Conservation (phyloP, 2,797 vertebrate species). For the Chaetodon trifasciatus region DNA sequence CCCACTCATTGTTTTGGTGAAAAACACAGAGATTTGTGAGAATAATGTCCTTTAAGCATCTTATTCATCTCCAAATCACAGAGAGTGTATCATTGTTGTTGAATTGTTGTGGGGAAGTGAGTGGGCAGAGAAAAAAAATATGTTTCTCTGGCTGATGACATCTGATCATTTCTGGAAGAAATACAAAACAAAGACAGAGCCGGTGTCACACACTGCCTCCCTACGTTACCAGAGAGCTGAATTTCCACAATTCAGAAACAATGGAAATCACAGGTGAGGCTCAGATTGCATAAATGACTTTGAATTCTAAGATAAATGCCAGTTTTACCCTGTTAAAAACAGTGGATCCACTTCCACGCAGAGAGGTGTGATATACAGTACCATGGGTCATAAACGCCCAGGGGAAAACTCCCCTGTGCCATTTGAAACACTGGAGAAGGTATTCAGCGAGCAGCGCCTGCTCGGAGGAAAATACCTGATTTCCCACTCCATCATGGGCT, state of each 20-base stretch:
- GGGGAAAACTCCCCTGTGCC: slow-evolving; percentile 53
- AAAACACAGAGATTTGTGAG: slow-evolving; percentile 48
- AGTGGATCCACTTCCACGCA: slow-evolving; percentile 42
- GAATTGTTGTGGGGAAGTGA: slow-evolving; percentile 43
- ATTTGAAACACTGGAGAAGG: slow-evolving; percentile 56
- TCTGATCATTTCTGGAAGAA: slow-evolving; percentile 61
- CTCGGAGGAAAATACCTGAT: slow-evolving; percentile 67
- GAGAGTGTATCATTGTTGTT: slow-evolving; percentile 29
- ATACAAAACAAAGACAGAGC: slow-evolving; percentile 41
- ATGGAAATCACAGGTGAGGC: slow-evolving; percentile 7
- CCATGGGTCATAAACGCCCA: slow-evolving; percentile 50
- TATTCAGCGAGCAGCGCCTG: slow-evolving; percentile 50
- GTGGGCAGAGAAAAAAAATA: slow-evolving; percentile 39
- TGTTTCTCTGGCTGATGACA: slow-evolving; percentile 64
- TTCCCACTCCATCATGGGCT: slow-evolving; percentile 68
- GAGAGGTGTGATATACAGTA: slow-evolving; percentile 40
- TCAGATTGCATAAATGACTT: slow-evolving; percentile 1
- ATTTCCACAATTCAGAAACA: slow-evolving; percentile 13
- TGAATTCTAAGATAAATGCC: slow-evolving; percentile 50
- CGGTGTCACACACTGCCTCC: slow-evolving; percentile 21
- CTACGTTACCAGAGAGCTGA: slow-evolving; percentile 15
- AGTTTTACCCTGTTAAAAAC: slow-evolving; percentile 46
- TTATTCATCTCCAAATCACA: slow-evolving; percentile 52
- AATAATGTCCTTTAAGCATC: slow-evolving; percentile 45
- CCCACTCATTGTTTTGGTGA: slow-evolving; percentile 49